Evolutionary conservation across 2,113 vertebrate species (phyloP), one percentile per base, ranked within the genome.

Genomic region (Erythrocebus patas): DNA sequence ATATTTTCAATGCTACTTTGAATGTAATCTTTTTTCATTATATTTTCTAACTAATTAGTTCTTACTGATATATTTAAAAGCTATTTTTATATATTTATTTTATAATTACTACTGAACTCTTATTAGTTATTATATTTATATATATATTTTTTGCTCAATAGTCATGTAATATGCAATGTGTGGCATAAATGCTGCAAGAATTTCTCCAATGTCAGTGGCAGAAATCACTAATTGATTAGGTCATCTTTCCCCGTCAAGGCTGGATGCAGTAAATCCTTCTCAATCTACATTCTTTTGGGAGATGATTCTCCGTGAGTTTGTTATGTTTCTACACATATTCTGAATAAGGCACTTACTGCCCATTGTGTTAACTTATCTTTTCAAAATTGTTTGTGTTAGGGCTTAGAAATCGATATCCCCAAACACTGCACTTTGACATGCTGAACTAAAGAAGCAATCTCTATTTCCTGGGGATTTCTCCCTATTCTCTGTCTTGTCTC

Each of bases 1-100:
- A 93, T 93, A 96, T 95, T 96, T 95, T 91, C 61, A 95, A 45
- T 59, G 72, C n/a, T 94, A 89, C 85, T 97, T 96, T 95, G 70
- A 91, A 97, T 85, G 32, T 78, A 66, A 91, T 89, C 45, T 57
- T 93, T 97, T 88, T 85, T 45, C 43, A 73, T 86, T 92, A 89
- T 83, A 45, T 84, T 97, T 96, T 92, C 43, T 55, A 89, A 87
- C 48, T 93, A 95, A 82, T 70, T 94, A 89, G 61, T 90, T 97
- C 68, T 96, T 92, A 85, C 52, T 80, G 89, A 78, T 84, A 70
- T 89, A 83, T 76, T 96, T 30, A 40, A 75, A 93, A 97, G 23
- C 48, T 75, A 80, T 86, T 91, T 94, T 94, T 98, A 38, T 48
- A 48, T 90, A 79, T 45, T 89, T 92, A 88, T 93, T 96, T 95